Evolutionary conservation across 2,888 invertebrate genomes (phyloP), one percentile per base, ranked within the genome.

Genomic region (Perdita meconis): DNA sequence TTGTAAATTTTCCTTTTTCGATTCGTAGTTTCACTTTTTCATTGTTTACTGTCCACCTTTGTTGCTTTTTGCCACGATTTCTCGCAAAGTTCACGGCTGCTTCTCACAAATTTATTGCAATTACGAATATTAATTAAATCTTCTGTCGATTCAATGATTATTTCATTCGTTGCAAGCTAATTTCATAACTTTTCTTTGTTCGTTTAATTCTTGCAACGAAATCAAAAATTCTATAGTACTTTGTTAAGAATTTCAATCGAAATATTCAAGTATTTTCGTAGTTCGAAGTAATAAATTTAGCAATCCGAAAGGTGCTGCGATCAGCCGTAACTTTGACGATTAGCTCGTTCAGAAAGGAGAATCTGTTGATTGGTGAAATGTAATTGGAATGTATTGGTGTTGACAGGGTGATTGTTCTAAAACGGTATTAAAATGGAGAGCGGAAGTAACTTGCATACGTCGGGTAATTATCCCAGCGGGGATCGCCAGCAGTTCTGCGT

Each of bases 401-500:
- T 60, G n/a, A 79, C 81, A 83, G 83, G 78, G 61, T 40, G 26
- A 44, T 66, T 59, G 36, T 51, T 53, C 30, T 53, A 55, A 40
- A 47, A 59, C 57, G 42, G 55, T 42, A 19, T 24, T 63, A 84
- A 66, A 65, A 91, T 91, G 91, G 91, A 91, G 68, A 85, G 88
- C 47, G 90, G 88, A 82, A 90, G 81, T 78, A 90, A 87, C 73
- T 86, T 91, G 84, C 89, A 89, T 55, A 85, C 85, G 12, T 72
- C 89, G 65, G 90, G 88, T 82, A 90, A 75, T 84, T 91, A 91
- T 53, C 90, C 91, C 36, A 90, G 90, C 44, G 91, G 91, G 1
- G 90, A 91, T 67, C 90, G 91, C 22, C 92, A 92, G 69, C 96
- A 96, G 92, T 96, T 96, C 87, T 96, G 96, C 90, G 96, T 97